Percentiles rank a stretch among this genome's conserved stretches.
phyloP scores from a whole-genome alignment of 1,140 invertebrate genomes.

The Macrotrachela quadricornifera region DNA sequence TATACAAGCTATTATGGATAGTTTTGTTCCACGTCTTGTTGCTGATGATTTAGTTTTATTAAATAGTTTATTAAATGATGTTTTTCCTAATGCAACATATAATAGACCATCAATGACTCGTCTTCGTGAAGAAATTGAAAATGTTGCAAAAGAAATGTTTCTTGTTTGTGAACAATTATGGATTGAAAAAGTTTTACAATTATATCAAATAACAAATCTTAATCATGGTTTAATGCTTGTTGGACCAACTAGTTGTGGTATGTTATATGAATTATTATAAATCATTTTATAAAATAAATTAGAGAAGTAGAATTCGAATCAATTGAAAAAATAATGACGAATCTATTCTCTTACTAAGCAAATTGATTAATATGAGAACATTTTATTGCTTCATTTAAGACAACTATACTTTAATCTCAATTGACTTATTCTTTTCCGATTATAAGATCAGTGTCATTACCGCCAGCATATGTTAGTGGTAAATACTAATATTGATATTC shows the following conservation, averaged over 20 bases:
- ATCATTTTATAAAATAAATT: too few relatives aligned
- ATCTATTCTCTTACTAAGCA: too few relatives aligned
- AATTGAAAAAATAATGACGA: too few relatives aligned
- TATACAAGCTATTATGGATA: constrained; percentile 98
- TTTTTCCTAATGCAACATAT: constrained; percentile 48
- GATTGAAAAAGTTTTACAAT: constrained; percentile 55
- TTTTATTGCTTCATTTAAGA: too few relatives aligned
- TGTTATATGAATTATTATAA: too few relatives aligned
- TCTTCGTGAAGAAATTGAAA: constrained; percentile 66
- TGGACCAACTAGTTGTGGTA: constrained; percentile 47
- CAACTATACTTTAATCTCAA: too few relatives aligned
- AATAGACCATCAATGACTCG: constrained; percentile 41
- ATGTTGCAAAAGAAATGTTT: constrained; percentile 79
- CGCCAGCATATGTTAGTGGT: too few relatives aligned
- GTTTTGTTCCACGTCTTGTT: constrained; percentile 94
- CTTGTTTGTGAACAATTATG: constrained; percentile 70
- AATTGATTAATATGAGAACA: too few relatives aligned
- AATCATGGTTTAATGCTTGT: constrained; percentile 99
- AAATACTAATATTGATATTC: too few relatives aligned
- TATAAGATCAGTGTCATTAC: too few relatives aligned
- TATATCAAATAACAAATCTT: constrained; percentile 92
- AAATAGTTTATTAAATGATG: constrained; percentile 81
- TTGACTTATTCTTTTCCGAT: too few relatives aligned
- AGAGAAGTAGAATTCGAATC: too few relatives aligned
- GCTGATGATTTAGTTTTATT: constrained; percentile 92